A percentile compares a stretch with the other conserved stretches of the same genome.
phyloP scores from a whole-genome alignment of 1,140 invertebrate species.

The Aphaenogaster rudis region DNA sequence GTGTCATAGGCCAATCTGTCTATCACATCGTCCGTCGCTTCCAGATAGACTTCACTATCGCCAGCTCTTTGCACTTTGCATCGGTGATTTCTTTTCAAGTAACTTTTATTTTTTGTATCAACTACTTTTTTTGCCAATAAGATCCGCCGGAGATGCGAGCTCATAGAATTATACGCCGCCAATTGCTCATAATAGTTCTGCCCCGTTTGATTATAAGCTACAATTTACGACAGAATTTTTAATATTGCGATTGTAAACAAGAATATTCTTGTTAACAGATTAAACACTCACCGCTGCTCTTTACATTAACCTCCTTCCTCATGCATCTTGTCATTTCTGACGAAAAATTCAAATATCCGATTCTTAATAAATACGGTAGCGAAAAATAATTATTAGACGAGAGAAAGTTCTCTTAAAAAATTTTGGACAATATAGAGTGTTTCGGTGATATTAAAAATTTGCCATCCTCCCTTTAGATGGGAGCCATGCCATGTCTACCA shows the following conservation, averaged over 20 bases:
- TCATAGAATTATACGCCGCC: conserved; percentile 83
- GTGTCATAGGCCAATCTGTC: conserved; percentile 83
- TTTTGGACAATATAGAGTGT: conserved; percentile 23
- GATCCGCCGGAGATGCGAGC: conserved; percentile 80
- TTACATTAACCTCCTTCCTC: conserved; percentile 74
- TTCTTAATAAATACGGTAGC: not conserved
- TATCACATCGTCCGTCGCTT: conserved; percentile 79
- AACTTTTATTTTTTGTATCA: conserved; percentile 81
- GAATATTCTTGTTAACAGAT: conserved; percentile 21
- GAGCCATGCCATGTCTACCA: conserved; percentile 35
- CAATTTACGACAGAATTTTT: conserved; percentile 13
- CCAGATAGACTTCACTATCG: conserved; percentile 63
- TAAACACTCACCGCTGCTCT: conserved; percentile 81
- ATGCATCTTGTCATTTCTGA: conserved; percentile 81
- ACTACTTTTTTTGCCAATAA: conserved; percentile 83
- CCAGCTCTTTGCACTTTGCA: conserved; percentile 67
- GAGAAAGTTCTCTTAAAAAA: conserved; percentile 4
- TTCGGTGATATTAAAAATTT: conserved; percentile 47
- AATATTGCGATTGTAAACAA: conserved; percentile 40
- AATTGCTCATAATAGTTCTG: conserved; percentile 83
- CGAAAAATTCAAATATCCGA: not conserved
- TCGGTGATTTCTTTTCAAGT: conserved; percentile 71
- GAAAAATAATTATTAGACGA: not conserved
- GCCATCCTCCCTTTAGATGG: conserved; percentile 4
- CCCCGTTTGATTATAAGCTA: conserved; percentile 83